Evolutionary conservation across 2,888 invertebrate genomes (phyloP).

Genomic region (Buathra laborator): DNA sequence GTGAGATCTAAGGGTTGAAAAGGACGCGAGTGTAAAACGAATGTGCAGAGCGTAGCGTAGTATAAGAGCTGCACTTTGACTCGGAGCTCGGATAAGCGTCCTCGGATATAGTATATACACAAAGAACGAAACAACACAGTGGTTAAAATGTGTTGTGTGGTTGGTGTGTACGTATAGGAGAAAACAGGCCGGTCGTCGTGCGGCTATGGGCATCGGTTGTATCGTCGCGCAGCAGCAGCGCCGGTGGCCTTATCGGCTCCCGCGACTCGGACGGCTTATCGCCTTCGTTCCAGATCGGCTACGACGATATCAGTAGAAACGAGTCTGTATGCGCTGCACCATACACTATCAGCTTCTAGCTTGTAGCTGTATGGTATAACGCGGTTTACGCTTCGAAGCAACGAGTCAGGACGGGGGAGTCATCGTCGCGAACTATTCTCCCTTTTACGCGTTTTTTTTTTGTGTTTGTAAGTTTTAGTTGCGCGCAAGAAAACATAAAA

Average conservation of each 20-base stretch:
- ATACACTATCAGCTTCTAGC: slow-evolving; percentile 46
- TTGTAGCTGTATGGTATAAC: slow-evolving; percentile 22
- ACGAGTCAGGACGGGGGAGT: background rate
- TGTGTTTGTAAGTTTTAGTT: too few species aligned
- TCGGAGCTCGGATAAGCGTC: slow-evolving; percentile 55
- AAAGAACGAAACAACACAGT: slow-evolving; percentile 28
- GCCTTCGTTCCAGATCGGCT: slow-evolving; percentile 77
- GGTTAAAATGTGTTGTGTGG: slow-evolving; percentile 27
- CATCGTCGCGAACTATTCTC: slow-evolving; percentile 32
- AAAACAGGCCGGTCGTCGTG: slow-evolving; percentile 46
- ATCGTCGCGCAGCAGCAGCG: slow-evolving; percentile 73
- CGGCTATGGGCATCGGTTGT: slow-evolving; percentile 67
- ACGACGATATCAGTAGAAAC: slow-evolving; percentile 71
- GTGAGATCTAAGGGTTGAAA: background rate
- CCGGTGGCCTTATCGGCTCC: slow-evolving; percentile 74
- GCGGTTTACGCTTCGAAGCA: slow-evolving; percentile 43
- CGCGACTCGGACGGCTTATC: slow-evolving; percentile 77
- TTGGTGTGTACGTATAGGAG: slow-evolving; percentile 36
- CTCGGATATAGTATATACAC: slow-evolving; percentile 52
- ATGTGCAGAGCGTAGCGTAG: slow-evolving; percentile 28
- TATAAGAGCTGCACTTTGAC: slow-evolving; percentile 59
- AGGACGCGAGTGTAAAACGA: slow-evolving; percentile 23
- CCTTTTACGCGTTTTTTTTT: background rate
- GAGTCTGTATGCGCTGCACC: slow-evolving; percentile 59
- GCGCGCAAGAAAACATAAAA: too few species aligned